Base-by-base conservation (phyloP, 2,888 invertebrate species). In the Alsophila aescularia region DNA sequence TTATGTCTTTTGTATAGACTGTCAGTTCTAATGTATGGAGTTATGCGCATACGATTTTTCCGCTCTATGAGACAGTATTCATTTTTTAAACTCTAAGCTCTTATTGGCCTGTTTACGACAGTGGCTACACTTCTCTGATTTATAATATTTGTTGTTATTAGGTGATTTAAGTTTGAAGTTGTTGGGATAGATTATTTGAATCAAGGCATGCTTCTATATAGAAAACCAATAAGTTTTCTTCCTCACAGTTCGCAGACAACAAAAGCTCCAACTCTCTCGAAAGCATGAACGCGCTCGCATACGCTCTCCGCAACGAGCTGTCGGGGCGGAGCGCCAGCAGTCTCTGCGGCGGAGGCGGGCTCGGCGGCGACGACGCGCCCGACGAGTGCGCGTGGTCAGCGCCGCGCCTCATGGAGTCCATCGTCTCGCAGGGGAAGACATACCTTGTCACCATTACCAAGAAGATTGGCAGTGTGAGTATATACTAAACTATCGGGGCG, bases 371-470 rank as follows among this genome's bases (percentile, higher is more conserved):
- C 52, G 79, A 76, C 57, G 63, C 66, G 8, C 59, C 52, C 0
- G 83, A 74, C 56, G 79, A 79, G 59, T 72, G 57, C 50, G 72
- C 64, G 32, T 67, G 71, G 64, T 67, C 74, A 47, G 82, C 82
- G 63, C 89, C 89, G 0, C 57, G 87, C 0, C 82, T 88, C 57
- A 90, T 90, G 90, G 88, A 89, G 81, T 85, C 86, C 67, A 89
- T 90, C 53, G 83, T 87, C 39, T 83, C 83, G 21, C 83, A 85
- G 72, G 90, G 90, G 9, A 85, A 86, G 73, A 85, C 87, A 0
- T 90, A 90, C 70, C 81, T 89, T 58, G 87, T 90, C 68, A 87
- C 88, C 8, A 73, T 88, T 54, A 83, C 79, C 31, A 86, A 85
- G 81, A 84, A 82, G 72, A 89, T 90, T 9, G 90, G 90, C 62